These are phyloP conservation scores for Anoura caudifer DNA, from an alignment of 2,113 vertebrate genomes.

Conservation along the genomic window DNA sequence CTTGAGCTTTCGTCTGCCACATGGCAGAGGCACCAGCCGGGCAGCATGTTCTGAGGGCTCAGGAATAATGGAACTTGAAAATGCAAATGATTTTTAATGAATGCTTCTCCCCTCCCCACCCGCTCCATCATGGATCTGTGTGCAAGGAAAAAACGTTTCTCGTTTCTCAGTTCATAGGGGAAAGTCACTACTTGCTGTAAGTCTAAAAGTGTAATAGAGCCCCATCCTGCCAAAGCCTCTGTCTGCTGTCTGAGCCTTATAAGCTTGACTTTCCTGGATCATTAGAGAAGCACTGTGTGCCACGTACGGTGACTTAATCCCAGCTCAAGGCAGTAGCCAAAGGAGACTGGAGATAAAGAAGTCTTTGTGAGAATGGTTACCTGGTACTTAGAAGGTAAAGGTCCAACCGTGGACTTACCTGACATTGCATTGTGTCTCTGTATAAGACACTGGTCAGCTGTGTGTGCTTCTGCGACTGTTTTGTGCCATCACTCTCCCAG, in stretches of 20 bases:
- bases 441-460: background rate
- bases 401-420: accelerated
- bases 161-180: background rate
- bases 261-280: background rate
- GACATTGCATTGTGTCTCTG: background rate
- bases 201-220: background rate
- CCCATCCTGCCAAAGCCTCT: background rate
- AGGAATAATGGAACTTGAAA: conserved; percentile 66
- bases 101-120: background rate
- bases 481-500: accelerated
- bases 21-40: conserved; percentile 71
- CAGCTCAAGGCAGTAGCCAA: too few relatives aligned
- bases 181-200: background rate
- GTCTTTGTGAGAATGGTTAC: background rate
- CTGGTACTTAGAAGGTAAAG: background rate
- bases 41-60: conserved; percentile 51
- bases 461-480: background rate
- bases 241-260: background rate
- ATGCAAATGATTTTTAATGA: conserved; percentile 70
- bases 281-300: background rate
- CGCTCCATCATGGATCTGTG: background rate
- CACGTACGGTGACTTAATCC: background rate
- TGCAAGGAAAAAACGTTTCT: background rate
- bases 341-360: background rate
- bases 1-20: conserved; percentile 72